A percentile compares a stretch with the other conserved stretches of the same genome.
These are phyloP conservation scores for Epinotia bilunana DNA, from an alignment of 2,888 invertebrate genomes.

Conservation along the genomic window DNA sequence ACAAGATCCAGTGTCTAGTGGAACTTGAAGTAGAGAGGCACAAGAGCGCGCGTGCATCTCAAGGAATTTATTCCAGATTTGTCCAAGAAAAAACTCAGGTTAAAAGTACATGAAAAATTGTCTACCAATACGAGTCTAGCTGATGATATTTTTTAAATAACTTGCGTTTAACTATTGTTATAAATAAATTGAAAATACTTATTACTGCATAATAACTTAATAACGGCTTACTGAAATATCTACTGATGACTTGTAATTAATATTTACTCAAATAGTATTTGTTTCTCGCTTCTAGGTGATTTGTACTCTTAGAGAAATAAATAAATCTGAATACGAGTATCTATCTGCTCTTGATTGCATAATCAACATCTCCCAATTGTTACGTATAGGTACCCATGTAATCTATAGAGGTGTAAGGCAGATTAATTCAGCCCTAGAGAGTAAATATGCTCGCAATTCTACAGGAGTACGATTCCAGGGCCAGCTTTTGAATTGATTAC, in stretches of 20 bases:
- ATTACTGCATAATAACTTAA: no score
- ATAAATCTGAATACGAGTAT: background rate
- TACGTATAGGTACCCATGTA: background rate
- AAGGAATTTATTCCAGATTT: background rate
- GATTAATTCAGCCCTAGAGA: slow-evolving; percentile 34
- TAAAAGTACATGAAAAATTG: no score
- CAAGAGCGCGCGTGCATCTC: background rate
- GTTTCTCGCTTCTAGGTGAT: no score
- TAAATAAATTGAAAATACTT: no score
- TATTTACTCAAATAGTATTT: no score
- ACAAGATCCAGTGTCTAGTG: background rate
- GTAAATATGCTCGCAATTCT: slow-evolving; percentile 25
- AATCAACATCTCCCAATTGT: slow-evolving; percentile 4
- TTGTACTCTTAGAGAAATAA: background rate
- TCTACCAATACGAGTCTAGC: no score
- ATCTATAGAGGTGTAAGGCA: slow-evolving; percentile 24
- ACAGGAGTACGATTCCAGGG: background rate
- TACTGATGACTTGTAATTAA: no score
- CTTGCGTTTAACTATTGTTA: no score
- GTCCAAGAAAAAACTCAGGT: no score
- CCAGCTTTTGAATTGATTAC: no score
- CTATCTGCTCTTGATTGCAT: background rate
- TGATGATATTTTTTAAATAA: no score
- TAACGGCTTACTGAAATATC: no score
- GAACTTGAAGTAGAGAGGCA: background rate